A percentile compares a stretch with the other conserved stretches of the same genome.
These are phyloP conservation scores for Myrmophylax atrothorax DNA, from an alignment of 2,113 vertebrate species.

Conservation along the genomic window DNA sequence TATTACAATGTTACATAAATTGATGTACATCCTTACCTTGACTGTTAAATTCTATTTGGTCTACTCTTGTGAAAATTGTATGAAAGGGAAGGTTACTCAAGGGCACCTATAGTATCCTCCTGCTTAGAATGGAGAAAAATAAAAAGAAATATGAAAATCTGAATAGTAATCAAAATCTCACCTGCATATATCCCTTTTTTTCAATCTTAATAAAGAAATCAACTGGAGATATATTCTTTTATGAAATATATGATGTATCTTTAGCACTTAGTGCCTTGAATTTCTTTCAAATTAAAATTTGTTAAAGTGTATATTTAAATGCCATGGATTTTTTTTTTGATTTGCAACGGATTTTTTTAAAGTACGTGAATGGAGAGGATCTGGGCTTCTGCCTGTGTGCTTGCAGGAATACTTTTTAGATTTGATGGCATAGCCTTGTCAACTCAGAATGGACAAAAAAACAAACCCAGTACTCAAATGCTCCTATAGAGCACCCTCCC, in stretches of 20 bases:
- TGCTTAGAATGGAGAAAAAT: not conserved
- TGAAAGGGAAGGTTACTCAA: slow-evolving; percentile 2
- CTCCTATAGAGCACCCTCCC: not conserved
- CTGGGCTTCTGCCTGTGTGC: not conserved
- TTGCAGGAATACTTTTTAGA: not conserved
- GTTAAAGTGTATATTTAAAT: not conserved
- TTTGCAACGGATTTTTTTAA: not conserved
- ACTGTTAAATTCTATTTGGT: slow-evolving; percentile 23
- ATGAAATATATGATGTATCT: not conserved
- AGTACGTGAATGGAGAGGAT: not conserved
- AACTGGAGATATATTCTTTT: not conserved
- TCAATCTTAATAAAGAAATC: not conserved
- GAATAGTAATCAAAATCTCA: not conserved
- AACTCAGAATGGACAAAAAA: not conserved
- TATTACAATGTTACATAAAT: slow-evolving; percentile 37
- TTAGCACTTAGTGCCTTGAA: not conserved
- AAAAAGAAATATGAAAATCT: not conserved
- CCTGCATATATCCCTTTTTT: not conserved
- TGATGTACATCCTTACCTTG: slow-evolving; percentile 1
- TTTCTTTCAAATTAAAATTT: not conserved
- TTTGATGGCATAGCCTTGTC: not conserved
- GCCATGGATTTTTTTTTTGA: not conserved
- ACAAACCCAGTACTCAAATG: not conserved
- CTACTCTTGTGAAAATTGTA: not conserved
- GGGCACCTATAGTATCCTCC: not conserved